Conservation (phyloP, 64 coral and sea anemone genomes). For the Stichodactyla mertensii region DNA sequence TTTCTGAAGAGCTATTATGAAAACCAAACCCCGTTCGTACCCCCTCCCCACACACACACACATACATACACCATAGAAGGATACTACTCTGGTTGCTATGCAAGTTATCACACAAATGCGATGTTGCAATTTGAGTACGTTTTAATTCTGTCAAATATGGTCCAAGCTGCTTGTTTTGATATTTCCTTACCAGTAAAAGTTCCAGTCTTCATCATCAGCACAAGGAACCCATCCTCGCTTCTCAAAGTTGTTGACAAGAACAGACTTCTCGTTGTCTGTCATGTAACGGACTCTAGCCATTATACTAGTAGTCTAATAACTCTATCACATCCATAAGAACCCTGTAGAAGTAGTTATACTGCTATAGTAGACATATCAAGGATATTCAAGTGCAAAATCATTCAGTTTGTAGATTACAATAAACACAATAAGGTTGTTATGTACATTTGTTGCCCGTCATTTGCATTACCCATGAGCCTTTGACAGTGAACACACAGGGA, state of each 20-base stretch:
- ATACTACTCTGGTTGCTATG: background rate
- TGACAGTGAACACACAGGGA: background rate
- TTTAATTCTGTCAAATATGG: background rate
- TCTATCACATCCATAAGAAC: background rate
- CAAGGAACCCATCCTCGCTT: conserved; percentile 94
- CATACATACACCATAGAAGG: no score
- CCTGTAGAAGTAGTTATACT: background rate
- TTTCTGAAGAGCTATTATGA: no score
- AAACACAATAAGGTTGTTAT: background rate
- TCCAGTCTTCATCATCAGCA: conserved; percentile 97
- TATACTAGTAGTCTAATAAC: background rate
- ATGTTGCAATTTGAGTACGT: background rate
- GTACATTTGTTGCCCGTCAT: background rate
- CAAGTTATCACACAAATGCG: background rate
- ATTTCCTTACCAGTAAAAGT: conserved; percentile 80
- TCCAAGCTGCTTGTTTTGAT: background rate
- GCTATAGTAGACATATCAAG: background rate
- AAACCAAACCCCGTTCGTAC: no score
- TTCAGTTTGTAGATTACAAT: background rate
- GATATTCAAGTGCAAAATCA: background rate
- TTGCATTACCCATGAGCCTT: conserved; percentile 7
- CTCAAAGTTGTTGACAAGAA: conserved; percentile 98
- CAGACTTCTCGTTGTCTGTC: conserved; percentile 89
- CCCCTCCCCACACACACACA: no score
- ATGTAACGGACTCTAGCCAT: conserved; percentile 69